A percentile compares a stretch with the other conserved stretches of the same genome.
phyloP scores from a whole-genome alignment of 2,888 invertebrate species.

The Alloplasta piceator region DNA sequence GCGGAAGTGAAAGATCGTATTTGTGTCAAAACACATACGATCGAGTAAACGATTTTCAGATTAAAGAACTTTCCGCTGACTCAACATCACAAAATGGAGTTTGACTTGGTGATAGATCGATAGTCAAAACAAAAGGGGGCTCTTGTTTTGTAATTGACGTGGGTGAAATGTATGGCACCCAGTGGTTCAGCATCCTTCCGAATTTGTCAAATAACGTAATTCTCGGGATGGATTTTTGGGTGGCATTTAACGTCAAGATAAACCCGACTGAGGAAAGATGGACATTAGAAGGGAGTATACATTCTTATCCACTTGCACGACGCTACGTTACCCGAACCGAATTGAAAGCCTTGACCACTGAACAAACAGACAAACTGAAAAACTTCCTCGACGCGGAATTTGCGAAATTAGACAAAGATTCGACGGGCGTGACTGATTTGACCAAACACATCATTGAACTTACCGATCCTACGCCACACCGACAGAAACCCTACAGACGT shows the following conservation, averaged over 20 bases:
- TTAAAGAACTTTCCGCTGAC: conserved; percentile 4
- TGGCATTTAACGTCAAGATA: conserved; percentile 37
- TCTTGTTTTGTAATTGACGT: conserved; percentile 26
- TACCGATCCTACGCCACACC: conserved; percentile 21
- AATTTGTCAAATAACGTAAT: conserved; percentile 18
- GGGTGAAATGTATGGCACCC: conserved; percentile 21
- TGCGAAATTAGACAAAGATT: conserved; percentile 41
- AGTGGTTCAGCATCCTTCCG: conserved; percentile 34
- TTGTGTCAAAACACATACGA: conserved; percentile 18
- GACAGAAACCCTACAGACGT: conserved; percentile 54
- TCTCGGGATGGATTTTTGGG: conserved; percentile 52
- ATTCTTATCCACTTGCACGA: conserved; percentile 33
- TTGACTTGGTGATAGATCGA: conserved; percentile 16
- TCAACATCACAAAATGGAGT: conserved; percentile 5
- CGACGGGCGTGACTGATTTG: conserved; percentile 50
- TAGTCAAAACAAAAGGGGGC: conserved; percentile 11
- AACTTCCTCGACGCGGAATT: conserved; percentile 45
- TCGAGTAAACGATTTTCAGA: conserved; percentile 11
- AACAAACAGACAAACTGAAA: neutral
- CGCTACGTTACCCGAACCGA: conserved; percentile 24
- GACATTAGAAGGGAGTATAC: conserved; percentile 45
- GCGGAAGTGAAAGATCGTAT: conserved; percentile 38
- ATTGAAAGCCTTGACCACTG: conserved; percentile 9
- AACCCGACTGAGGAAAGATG: conserved; percentile 37
- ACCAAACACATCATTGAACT: conserved; percentile 51